These are phyloP conservation scores for Trichogramma pretiosum DNA, from an alignment of 1,140 invertebrate species.

Conservation along the genomic window DNA sequence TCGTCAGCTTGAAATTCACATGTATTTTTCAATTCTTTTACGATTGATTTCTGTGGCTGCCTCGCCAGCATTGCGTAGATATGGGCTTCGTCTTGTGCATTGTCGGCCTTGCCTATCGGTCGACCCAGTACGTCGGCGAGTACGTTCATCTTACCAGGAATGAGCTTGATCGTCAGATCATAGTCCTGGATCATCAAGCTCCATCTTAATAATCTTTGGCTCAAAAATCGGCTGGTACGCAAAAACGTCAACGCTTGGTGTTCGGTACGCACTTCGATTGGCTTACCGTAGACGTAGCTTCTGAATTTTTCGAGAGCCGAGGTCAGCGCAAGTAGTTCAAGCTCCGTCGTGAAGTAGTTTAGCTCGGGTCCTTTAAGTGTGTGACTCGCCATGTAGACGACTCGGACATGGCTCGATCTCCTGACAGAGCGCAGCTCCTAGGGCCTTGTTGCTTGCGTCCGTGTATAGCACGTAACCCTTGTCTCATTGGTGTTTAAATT, in stretches of 20 bases:
- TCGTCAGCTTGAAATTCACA: too few species aligned
- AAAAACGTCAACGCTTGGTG: too few species aligned
- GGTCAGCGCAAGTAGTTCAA: neutral
- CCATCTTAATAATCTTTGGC: neutral
- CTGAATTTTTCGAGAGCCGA: conserved; percentile 2
- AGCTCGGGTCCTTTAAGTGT: neutral
- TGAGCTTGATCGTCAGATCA: neutral
- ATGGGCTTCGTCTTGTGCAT: too few species aligned
- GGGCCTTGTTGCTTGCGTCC: conserved; percentile 4
- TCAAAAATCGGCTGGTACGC: neutral
- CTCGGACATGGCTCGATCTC: neutral
- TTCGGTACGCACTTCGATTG: neutral
- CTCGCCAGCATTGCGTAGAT: too few species aligned
- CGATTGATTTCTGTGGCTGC: too few species aligned
- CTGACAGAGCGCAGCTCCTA: conserved; percentile 8
- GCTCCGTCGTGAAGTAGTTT: neutral
- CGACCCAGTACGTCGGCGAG: conserved; percentile 7
- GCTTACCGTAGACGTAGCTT: neutral
- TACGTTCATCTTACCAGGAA: conserved; percentile 1
- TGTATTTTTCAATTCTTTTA: too few species aligned
- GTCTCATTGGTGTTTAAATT: too few species aligned
- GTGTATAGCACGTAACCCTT: conserved; percentile 1
- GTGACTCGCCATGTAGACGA: neutral
- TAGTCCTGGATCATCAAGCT: conserved; percentile 3
- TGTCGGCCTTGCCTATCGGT: too few species aligned